Evolutionary conservation across 2,797 vertebrate species (phyloP), one percentile per base, ranked within the genome.

Genomic region (Odontamblyopus rebecca): DNA sequence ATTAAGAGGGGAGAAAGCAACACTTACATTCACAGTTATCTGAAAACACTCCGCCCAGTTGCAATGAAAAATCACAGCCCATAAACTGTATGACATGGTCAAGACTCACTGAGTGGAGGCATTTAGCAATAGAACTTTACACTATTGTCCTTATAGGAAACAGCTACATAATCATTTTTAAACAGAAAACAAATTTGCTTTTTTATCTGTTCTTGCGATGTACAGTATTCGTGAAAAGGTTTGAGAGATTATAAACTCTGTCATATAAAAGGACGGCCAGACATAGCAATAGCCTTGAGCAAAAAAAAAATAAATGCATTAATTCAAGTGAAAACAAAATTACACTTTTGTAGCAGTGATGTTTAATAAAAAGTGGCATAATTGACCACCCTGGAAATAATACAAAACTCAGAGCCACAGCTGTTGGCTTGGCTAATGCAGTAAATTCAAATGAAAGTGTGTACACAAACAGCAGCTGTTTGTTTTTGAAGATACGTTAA

Each of bases 401-500:
- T 26, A 54, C 11, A 16, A 11, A 64, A n/a, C 23, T 12, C 44
- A 27, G 12, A 9, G 44, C 41, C 62, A 44, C 44, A 50, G 26
- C 63, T 50, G 13, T 50, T 65, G 41, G 23, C 23, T 15, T 27
- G 23, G 38, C 13, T 18, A 27, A 68, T 54, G 9, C 0, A 60
- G 26, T 30, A 5, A 30, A 60, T 30, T 15, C 2, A 60, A 18
- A 60, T 61, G 5, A 82, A 38, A 30, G 29, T 48, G 18, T 7
- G 19, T 53, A 8, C 71, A 71, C 80, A 56, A 66, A 56, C 38
- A 59, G 38, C 9, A 19, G 65, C 69, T 69, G 4, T 57, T 23
- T 67, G 23, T 71, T 64, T 63, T 16, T 56, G 11, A 51, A 63
- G 64, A 27, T 67, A 63, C 30, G 68, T 59, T 83, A 76, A 76